A percentile compares a stretch with the other conserved stretches of the same genome.
Conservation (phyloP, 2,797 vertebrate genomes). For the Hydrocynus forskahlii region DNA sequence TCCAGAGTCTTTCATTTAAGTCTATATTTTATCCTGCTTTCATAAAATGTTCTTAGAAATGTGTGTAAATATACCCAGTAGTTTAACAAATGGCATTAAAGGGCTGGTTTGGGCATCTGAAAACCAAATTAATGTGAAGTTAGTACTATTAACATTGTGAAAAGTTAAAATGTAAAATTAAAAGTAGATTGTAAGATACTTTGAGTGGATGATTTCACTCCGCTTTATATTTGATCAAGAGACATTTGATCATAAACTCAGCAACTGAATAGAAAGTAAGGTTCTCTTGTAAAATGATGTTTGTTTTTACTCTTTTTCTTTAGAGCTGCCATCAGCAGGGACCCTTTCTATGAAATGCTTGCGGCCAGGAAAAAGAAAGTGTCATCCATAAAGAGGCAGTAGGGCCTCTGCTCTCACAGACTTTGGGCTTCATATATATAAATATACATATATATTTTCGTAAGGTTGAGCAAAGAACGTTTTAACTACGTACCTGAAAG, state of each 20-base stretch:
- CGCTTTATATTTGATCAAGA: too few relatives aligned
- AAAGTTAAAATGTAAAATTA: too few relatives aligned
- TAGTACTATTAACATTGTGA: too few relatives aligned
- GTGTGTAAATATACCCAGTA: too few relatives aligned
- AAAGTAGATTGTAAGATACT: neutral
- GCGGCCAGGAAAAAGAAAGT: constrained; percentile 97
- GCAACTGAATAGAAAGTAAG: neutral
- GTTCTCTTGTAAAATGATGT: neutral
- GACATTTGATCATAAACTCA: too few relatives aligned
- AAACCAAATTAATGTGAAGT: too few relatives aligned
- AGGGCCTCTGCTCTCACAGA: constrained; percentile 42
- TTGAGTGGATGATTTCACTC: neutral
- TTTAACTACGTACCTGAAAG: constrained; percentile 9
- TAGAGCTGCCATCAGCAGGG: constrained; percentile 96
- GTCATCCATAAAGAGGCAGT: constrained; percentile 89
- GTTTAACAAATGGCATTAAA: too few relatives aligned
- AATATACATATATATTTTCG: too few relatives aligned
- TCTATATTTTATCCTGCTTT: neutral
- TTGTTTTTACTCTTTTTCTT: constrained; percentile 17
- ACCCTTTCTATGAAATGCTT: constrained; percentile 98
- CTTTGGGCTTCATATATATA: constrained; percentile 12
- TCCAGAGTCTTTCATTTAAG: neutral
- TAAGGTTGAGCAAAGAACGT: constrained; percentile 7
- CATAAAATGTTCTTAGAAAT: neutral
- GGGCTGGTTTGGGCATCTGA: too few relatives aligned